Evolutionary conservation across 2,113 vertebrate species (phyloP).

Genomic region (Ceyx melanurus): DNA sequence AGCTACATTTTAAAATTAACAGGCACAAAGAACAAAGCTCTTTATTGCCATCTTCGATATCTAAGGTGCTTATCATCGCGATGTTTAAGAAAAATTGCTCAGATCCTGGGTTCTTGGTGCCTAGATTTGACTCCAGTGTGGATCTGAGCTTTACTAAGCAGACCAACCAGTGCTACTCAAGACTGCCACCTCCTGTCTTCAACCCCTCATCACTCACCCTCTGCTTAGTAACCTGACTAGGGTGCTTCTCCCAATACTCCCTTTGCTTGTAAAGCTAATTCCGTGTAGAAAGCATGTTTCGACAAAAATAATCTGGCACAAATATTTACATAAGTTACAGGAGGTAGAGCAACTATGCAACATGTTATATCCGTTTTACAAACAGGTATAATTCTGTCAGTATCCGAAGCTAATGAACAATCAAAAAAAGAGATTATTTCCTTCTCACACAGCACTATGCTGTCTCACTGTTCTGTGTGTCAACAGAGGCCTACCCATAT

Average conservation of each 20-base stretch:
- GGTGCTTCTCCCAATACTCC: background rate
- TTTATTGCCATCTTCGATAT: background rate
- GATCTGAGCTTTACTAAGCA: background rate
- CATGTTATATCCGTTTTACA: background rate
- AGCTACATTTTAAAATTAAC: background rate
- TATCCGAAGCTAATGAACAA: constrained; percentile 42
- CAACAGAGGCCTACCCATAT: background rate
- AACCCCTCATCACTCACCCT: background rate
- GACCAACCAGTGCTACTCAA: background rate
- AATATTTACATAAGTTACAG: background rate
- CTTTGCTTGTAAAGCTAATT: background rate
- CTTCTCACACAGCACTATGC: background rate
- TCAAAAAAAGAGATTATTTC: background rate
- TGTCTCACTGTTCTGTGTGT: background rate
- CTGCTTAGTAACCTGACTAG: background rate
- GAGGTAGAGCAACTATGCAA: background rate
- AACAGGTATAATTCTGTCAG: constrained; percentile 46
- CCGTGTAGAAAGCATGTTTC: background rate
- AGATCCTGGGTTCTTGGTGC: background rate
- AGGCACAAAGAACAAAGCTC: background rate
- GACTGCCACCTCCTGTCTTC: constrained; percentile 59
- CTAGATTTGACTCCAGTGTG: background rate
- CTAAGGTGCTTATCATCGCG: background rate
- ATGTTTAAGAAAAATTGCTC: background rate
- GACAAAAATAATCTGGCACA: background rate